A percentile compares a stretch with the other conserved stretches of the same genome.
Evolutionary conservation across 2,797 vertebrate genomes (phyloP).

Genomic region (Periophthalmus magnuspinnatus): DNA sequence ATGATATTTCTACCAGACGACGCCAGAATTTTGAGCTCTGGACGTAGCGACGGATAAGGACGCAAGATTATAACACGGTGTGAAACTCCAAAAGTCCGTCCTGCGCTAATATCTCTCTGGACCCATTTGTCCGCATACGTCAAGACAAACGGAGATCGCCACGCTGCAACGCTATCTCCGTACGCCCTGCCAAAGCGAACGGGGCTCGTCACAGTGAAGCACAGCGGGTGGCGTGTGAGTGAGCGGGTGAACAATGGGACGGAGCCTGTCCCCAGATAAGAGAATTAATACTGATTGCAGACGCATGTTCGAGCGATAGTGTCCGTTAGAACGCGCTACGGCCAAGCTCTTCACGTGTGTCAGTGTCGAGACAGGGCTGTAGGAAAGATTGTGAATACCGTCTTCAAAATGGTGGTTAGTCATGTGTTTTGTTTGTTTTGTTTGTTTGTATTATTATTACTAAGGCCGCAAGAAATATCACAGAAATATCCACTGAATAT

Average conservation of each 20-base stretch:
- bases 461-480: no score
- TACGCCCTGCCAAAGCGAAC: constrained; percentile 32
- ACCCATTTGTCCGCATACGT: not conserved
- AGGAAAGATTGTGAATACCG: not conserved
- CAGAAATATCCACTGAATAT: no score
- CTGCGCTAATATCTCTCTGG: not conserved
- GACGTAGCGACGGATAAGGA: not conserved
- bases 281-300: constrained; percentile 76
- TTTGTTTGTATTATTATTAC: not conserved
- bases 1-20: no score
- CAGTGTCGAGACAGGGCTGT: not conserved
- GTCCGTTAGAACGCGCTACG: constrained; percentile 54
- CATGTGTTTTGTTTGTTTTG: not conserved
- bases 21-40: no score
- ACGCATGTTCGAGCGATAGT: constrained; percentile 61
- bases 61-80: not conserved
- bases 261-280: constrained; percentile 63
- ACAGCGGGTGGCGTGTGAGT: constrained; percentile 65
- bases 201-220: constrained; percentile 33
- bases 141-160: constrained; percentile 50
- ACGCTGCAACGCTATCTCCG: constrained; percentile 40
- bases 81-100: not conserved
- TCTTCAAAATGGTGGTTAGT: not conserved
- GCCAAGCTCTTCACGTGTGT: constrained; percentile 23
- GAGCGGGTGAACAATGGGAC: constrained; percentile 63